Percentiles rank a stretch among this genome's conserved stretches.
phyloP scores from a whole-genome alignment of 2,888 invertebrate species.

The Microdon myrmicae region DNA sequence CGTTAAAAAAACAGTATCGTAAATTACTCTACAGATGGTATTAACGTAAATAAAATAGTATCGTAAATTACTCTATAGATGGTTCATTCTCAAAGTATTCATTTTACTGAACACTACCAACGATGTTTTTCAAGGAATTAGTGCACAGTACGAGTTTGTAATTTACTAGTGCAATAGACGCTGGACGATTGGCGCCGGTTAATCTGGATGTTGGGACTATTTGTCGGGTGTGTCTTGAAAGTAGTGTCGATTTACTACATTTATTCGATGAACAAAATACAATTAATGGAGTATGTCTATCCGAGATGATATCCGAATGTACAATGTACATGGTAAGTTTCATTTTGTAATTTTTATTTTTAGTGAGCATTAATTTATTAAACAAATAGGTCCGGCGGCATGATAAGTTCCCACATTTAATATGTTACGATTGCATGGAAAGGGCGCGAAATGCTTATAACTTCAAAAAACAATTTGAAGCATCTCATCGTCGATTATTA shows the following conservation, averaged over 20 bases:
- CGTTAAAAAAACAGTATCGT: too few relatives aligned
- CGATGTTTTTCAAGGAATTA: too few relatives aligned
- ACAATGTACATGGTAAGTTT: constrained; percentile 56
- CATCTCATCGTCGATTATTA: constrained; percentile 61
- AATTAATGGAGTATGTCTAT: constrained; percentile 56
- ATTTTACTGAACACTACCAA: too few relatives aligned
- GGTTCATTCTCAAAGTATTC: too few relatives aligned
- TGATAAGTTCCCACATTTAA: constrained; percentile 64
- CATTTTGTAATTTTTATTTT: background rate
- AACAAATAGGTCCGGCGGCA: constrained; percentile 67
- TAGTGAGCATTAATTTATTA: background rate
- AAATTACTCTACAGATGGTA: too few relatives aligned
- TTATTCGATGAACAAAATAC: constrained; percentile 60
- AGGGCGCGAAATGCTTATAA: constrained; percentile 60
- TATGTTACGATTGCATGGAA: constrained; percentile 61
- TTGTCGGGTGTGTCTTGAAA: constrained; percentile 63
- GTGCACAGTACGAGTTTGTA: too few relatives aligned
- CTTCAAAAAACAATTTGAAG: constrained; percentile 63
- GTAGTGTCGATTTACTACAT: constrained; percentile 56
- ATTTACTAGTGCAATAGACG: too few relatives aligned
- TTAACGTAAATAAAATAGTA: too few relatives aligned
- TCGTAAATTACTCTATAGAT: too few relatives aligned
- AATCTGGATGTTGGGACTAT: constrained; percentile 58
- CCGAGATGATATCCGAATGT: constrained; percentile 61
- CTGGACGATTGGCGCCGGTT: too few relatives aligned